Conservation (phyloP, 1,140 invertebrate species). For the Carposina sasakii region DNA sequence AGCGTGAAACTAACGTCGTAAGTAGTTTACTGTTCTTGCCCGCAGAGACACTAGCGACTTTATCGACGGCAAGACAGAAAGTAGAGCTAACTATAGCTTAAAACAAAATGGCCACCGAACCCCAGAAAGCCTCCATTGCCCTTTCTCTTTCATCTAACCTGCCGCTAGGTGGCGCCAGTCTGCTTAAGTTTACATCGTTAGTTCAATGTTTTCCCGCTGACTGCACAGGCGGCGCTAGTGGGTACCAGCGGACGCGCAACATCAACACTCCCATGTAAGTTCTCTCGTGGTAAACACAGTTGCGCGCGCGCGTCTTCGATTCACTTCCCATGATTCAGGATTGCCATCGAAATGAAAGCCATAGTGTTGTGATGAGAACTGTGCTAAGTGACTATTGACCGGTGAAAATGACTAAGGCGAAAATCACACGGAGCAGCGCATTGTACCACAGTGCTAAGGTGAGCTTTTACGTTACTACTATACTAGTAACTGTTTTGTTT, state of each 20-base stretch:
- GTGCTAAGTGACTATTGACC: conserved; percentile 34
- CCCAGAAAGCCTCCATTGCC: no score
- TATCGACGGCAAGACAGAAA: no score
- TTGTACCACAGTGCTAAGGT: conserved; percentile 65
- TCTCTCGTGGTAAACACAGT: conserved; percentile 60
- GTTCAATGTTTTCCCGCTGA: conserved; percentile 35
- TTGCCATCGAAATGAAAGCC: conserved; percentile 28
- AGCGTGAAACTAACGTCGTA: no score
- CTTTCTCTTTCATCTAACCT: no score
- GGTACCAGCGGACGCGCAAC: conserved; percentile 33
- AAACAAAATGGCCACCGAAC: no score
- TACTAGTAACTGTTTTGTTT: no score
- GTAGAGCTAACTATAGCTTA: no score
- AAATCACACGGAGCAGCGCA: conserved; percentile 53
- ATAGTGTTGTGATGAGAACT: conserved; percentile 47
- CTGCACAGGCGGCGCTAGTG: conserved; percentile 31
- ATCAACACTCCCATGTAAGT: conserved; percentile 60
- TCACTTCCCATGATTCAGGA: conserved; percentile 22
- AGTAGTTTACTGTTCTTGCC: no score
- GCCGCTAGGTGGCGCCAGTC: not conserved
- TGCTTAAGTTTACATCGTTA: conserved; percentile 15
- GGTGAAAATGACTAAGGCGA: conserved; percentile 59
- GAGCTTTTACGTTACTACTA: no score
- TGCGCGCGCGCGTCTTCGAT: conserved; percentile 28
- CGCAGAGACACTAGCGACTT: no score